Base-by-base conservation (phyloP, 2,113 vertebrate species). In the Myodes glareolus region DNA sequence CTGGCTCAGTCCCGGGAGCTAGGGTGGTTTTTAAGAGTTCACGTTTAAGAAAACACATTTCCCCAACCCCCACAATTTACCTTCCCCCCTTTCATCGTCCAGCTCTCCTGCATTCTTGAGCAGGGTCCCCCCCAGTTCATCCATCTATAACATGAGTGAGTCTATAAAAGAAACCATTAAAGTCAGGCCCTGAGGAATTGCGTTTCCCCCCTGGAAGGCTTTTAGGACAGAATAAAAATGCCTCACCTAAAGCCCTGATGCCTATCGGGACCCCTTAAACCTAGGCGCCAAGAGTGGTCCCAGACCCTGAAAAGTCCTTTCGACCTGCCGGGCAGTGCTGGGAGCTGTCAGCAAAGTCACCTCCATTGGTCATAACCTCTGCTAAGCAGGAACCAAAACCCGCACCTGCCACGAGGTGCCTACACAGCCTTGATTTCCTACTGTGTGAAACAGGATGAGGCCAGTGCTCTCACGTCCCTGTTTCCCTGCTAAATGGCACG, bases 161-260 rank as follows among this genome's bases (percentile, higher is more conserved):
- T 97, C 98, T 98, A 98, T 98, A 98, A 98, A 98, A 98, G 95
- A 93, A 98, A 23, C 92, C 92, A 50, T 98, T 98, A 98, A 99
- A 98, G 86, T 78, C 19, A 72, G 96, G 94, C 98, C 98, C 98
- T 94, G 95, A 97, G 98, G 98, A 98, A 94, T 96, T 96, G 96
- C 94, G 98, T 97, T 98, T 98, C 97, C 91, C 42, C 89, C 98
- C 96, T 97, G 96, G 97, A 98, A 98, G 98, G 98, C 98, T 98
- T 98, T 98, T 98, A 98, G 97, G 93, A 96, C 93, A 98, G 98
- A 98, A 98, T 98, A 98, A 98, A 98, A 98, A 98, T 97, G 97
- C 98, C 92, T 98, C 75, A 8, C 45, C 97, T 93, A 94, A 96
- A 98, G 98, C 33, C 63, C 75, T 89, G 95, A 96, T n/a, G 82